Conservation (phyloP, 1,140 invertebrate species). For the Macrosteles quadrilineatus region DNA sequence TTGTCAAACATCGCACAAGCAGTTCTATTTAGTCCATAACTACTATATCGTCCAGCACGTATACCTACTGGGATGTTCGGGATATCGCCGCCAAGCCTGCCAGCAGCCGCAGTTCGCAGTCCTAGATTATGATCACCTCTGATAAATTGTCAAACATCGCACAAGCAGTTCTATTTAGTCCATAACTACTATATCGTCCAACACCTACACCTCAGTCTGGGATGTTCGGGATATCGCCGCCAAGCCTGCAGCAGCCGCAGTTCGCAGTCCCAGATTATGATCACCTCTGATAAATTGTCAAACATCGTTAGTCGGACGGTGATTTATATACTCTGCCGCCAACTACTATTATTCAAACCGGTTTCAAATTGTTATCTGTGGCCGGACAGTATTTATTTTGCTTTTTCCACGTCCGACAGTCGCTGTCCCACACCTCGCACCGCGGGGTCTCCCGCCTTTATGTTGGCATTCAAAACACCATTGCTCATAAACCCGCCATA, state of each 20-base stretch:
- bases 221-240: too few species aligned
- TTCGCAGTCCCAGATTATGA: conserved; percentile 4
- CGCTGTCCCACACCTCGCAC: not conserved
- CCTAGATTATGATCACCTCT: too few species aligned
- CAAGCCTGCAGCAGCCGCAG: too few species aligned
- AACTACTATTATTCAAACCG: conserved; percentile 19
- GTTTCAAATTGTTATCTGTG: conserved; percentile 17
- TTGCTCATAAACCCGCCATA: not conserved
- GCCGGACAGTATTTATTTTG: conserved; percentile 15
- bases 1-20: conserved; percentile 24
- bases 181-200: too few species aligned
- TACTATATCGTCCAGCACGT: too few species aligned
- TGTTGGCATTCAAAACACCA: conserved; percentile 7
- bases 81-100: too few species aligned
- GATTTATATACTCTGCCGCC: not conserved
- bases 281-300: conserved; percentile 22
- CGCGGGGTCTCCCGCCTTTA: not conserved
- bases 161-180: too few species aligned
- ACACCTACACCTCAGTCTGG: too few species aligned
- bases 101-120: too few species aligned
- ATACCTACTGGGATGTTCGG: too few species aligned
- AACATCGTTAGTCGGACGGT: conserved; percentile 1
- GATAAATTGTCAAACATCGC: too few species aligned
- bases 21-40: too few species aligned
- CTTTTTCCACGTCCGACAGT: conserved; percentile 7